Evolutionary conservation across 2,888 invertebrate genomes (phyloP).

Genomic region (Chrysolina oricalcia): DNA sequence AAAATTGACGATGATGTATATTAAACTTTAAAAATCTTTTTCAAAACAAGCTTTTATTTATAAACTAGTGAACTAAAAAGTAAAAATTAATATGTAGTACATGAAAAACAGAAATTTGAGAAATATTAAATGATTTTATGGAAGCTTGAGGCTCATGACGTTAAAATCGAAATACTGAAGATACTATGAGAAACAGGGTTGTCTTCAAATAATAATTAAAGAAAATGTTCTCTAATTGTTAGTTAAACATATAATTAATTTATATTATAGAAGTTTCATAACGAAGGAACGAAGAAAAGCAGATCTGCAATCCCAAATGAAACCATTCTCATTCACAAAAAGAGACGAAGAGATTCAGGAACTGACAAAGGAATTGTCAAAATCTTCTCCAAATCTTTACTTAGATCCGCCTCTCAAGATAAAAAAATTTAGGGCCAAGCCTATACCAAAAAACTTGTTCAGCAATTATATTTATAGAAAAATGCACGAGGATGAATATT

Average conservation of each 20-base stretch:
- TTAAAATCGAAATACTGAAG: no score
- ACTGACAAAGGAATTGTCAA: slow-evolving; percentile 66
- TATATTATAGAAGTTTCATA: slow-evolving; percentile 73
- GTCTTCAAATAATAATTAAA: no score
- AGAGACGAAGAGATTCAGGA: slow-evolving; percentile 74
- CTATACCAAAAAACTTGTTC: slow-evolving; percentile 81
- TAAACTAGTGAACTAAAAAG: no score
- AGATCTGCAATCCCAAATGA: slow-evolving; percentile 78
- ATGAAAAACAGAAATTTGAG: no score
- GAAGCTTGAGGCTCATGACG: no score
- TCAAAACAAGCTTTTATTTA: no score
- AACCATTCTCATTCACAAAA: slow-evolving; percentile 79
- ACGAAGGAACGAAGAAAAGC: slow-evolving; percentile 78
- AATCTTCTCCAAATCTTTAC: slow-evolving; percentile 69
- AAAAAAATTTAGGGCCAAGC: slow-evolving; percentile 79
- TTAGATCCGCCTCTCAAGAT: slow-evolving; percentile 70
- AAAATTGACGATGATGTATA: neutral
- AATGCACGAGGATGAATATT: slow-evolving; percentile 83
- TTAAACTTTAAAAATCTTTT: no score
- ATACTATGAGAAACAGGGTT: no score
- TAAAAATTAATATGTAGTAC: no score
- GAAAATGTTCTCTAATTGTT: no score
- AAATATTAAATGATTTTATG: no score
- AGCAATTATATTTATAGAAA: slow-evolving; percentile 82
- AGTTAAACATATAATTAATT: neutral